Evolutionary conservation across 2,888 invertebrate genomes (phyloP), one percentile per base, ranked within the genome.

Genomic region (Anorthoa munda): DNA sequence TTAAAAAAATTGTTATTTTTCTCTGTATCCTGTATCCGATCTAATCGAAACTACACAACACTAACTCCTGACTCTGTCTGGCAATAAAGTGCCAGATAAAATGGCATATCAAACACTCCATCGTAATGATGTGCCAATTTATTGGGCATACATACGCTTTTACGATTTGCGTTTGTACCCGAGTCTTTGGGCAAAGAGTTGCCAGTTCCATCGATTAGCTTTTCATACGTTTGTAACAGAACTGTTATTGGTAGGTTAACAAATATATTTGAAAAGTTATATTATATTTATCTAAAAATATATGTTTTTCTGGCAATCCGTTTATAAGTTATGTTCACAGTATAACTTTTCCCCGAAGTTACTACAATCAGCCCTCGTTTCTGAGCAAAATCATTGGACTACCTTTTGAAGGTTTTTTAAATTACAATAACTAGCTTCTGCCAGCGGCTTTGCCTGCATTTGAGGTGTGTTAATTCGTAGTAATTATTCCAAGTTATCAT

Each of bases 121-220:
- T 70, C 76, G 79, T 89, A 88, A 91, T 86, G 87, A 84, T 78
- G 71, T 80, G 72, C 83, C 86, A 89, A 86, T 92, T 91, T 91
- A 90, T 87, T 89, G 87, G 75, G 85, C 83, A 90, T 87, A 91
- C 88, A 90, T 71, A 66, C 81, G n/a, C 50, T 82, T 91, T 91
- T 88, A 91, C 84, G 90, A 88, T 71, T 66, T 21, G 13, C 39
- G 73, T 66, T 59, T 70, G 77, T 72, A 66, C 31, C 71, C 51
- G 48, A 59, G 48, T 65, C 23, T 66, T 48, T n/a, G n/a, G 7
- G 11, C 11, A 13, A 58, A 18, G 78, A 21, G 80, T 82, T 82
- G 81, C 78, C 71, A 81, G 73, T 53, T 53, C 21, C 4, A 13
- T 9, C 0, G 1, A 7, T 18, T 21, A 11, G 2, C 13, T 17